Percentiles rank a stretch among this genome's conserved stretches.
phyloP scores from a whole-genome alignment of 1,140 invertebrate genomes.

The Drosophila setifemur region DNA sequence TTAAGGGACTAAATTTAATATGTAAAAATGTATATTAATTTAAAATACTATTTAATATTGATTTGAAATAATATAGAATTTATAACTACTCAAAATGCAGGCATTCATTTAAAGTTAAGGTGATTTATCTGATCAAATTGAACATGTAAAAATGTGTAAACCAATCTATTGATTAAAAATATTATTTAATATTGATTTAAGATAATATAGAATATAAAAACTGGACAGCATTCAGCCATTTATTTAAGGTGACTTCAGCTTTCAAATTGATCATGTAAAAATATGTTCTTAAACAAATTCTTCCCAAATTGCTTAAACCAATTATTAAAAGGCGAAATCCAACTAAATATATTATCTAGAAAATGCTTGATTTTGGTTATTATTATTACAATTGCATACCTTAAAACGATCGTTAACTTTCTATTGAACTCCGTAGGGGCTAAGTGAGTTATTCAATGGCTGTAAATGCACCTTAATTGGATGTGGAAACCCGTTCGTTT shows the following conservation, averaged over 20 bases:
- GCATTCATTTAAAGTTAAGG: constrained; percentile 29
- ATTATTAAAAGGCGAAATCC: background rate
- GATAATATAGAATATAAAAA: too few relatives aligned
- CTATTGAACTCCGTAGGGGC: background rate
- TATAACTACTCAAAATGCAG: constrained; percentile 27
- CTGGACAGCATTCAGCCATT: constrained; percentile 37
- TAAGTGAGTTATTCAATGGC: constrained; percentile 28
- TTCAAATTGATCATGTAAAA: background rate
- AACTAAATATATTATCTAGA: too few relatives aligned
- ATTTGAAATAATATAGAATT: too few relatives aligned
- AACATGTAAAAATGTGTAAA: constrained; percentile 1
- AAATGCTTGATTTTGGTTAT: background rate
- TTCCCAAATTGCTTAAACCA: too few relatives aligned
- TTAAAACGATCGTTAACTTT: background rate
- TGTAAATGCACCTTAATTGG: constrained; percentile 9
- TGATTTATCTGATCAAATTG: background rate
- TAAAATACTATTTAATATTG: too few relatives aligned
- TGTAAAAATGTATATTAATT: constrained; percentile 7
- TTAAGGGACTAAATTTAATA: background rate
- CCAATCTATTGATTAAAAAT: constrained; percentile 5
- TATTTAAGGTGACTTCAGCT: constrained; percentile 5
- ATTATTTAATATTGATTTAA: too few relatives aligned
- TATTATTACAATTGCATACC: background rate
- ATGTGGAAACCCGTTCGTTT: constrained; percentile 35
- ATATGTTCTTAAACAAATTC: too few relatives aligned